Conservation (phyloP, 1,140 invertebrate species). For the Eupristina koningsbergeri region DNA sequence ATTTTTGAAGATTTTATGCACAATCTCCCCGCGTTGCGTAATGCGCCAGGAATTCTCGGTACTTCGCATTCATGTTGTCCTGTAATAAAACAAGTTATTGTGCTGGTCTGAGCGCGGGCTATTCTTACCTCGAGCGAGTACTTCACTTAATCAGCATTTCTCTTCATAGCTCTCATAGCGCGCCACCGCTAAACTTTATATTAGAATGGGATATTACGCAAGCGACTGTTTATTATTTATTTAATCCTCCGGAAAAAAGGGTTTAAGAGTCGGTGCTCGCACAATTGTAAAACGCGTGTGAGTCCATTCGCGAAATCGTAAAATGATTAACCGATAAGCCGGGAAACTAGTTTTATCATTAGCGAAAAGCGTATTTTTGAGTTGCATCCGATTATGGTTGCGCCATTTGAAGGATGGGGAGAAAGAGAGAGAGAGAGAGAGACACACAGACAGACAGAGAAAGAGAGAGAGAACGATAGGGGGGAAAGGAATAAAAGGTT, state of each 20-base stretch:
- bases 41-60: neutral
- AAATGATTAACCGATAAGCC: neutral
- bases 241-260: no score
- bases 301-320: neutral
- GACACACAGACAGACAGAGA: no score
- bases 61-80: neutral
- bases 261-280: no score
- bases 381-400: neutral
- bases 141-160: slow-evolving; percentile 27
- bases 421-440: no score
- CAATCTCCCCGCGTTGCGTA: slow-evolving; percentile 2
- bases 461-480: neutral
- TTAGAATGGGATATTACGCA: neutral
- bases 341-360: neutral
- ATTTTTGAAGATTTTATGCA: neutral
- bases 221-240: neutral
- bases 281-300: no score
- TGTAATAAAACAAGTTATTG: slow-evolving; percentile 24
- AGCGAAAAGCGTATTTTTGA: no score
- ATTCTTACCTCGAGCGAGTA: slow-evolving; percentile 37
- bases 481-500: no score
- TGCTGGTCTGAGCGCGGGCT: neutral
- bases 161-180: neutral
- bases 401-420: neutral
- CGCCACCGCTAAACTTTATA: neutral